Evolutionary conservation across 2,113 vertebrate species (phyloP).

Genomic region (Kryptolebias marmoratus): DNA sequence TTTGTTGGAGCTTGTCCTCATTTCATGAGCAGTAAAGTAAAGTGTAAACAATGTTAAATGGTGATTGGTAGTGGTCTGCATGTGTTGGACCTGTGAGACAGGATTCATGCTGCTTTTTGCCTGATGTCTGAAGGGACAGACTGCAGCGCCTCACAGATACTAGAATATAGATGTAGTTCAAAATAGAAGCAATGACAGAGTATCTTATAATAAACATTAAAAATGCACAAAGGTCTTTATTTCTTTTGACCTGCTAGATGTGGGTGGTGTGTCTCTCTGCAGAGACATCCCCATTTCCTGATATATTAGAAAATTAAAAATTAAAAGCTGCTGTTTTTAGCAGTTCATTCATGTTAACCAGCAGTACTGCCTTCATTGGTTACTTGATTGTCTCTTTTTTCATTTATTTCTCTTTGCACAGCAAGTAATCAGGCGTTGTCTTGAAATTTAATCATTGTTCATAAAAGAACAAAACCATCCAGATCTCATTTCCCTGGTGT

Average conservation of each 20-base stretch:
- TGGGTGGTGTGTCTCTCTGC: not conserved
- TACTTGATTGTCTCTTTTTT: too few relatives aligned
- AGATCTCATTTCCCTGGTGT: not conserved
- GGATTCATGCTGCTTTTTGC: not conserved
- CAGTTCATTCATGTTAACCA: too few relatives aligned
- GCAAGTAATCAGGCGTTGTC: not conserved
- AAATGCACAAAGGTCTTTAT: not conserved
- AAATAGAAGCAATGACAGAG: not conserved
- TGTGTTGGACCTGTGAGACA: not conserved
- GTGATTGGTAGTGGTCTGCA: not conserved
- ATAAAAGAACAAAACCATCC: not conserved
- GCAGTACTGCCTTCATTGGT: too few relatives aligned
- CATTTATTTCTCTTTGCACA: not conserved
- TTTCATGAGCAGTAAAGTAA: not conserved
- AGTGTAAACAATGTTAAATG: not conserved
- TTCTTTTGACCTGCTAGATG: not conserved
- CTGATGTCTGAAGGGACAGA: not conserved
- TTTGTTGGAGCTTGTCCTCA: not conserved
- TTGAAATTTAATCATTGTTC: not conserved
- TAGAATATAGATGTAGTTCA: not conserved
- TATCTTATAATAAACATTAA: not conserved
- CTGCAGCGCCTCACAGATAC: too few relatives aligned
- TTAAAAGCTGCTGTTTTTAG: too few relatives aligned
- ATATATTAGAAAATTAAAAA: too few relatives aligned
- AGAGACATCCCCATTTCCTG: not conserved